Evolutionary conservation across 2,797 vertebrate species (phyloP).

Genomic region (Cichlasoma orientale): DNA sequence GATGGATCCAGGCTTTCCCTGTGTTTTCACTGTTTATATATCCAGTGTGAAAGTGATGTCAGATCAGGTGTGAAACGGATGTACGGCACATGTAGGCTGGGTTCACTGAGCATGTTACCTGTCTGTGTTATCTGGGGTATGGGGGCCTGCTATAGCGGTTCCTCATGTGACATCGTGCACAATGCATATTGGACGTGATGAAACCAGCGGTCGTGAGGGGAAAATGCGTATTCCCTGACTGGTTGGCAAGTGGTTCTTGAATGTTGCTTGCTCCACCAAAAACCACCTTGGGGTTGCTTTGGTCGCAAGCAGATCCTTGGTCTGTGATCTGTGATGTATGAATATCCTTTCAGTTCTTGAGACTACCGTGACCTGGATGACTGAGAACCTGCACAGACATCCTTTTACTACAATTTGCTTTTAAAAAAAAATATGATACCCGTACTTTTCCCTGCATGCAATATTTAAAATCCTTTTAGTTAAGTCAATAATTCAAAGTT

Average conservation of each 20-base stretch:
- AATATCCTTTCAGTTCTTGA: rapidly evolving
- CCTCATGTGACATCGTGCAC: neutral
- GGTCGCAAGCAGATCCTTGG: neutral
- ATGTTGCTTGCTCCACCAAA: rapidly evolving
- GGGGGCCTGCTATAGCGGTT: neutral
- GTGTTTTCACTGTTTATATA: neutral
- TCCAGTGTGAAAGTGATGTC: neutral
- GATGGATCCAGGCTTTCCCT: neutral
- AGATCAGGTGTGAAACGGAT: neutral
- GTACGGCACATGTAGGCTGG: neutral
- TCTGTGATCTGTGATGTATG: neutral
- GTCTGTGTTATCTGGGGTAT: too few species aligned
- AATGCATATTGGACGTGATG: neutral
- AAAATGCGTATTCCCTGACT: rapidly evolving
- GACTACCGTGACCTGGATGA: too few species aligned
- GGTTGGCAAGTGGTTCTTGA: neutral
- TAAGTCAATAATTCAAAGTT: neutral
- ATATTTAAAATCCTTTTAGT: neutral
- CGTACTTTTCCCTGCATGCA: neutral
- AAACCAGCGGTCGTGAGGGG: rapidly evolving
- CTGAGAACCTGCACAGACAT: too few species aligned
- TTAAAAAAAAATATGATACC: neutral
- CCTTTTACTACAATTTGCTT: neutral
- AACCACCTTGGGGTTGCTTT: neutral
- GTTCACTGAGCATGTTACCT: neutral